Evolutionary conservation across 2,797 vertebrate genomes (phyloP).

Genomic region (Takifugu ocellatus): DNA sequence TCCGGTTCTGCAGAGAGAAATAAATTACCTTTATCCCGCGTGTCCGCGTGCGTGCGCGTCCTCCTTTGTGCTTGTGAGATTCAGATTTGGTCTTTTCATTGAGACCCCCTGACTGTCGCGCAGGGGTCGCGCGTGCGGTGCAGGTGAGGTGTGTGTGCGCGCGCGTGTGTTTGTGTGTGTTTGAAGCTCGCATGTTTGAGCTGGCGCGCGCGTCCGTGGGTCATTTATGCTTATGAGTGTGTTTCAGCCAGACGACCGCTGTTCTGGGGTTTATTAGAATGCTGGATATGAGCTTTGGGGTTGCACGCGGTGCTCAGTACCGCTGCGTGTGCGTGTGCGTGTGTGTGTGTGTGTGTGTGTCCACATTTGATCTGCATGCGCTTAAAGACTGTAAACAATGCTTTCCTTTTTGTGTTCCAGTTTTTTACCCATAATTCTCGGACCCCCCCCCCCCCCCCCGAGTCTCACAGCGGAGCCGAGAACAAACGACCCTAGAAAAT

Average conservation of each 20-base stretch:
- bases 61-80: conserved; percentile 67
- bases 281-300: conserved; percentile 70
- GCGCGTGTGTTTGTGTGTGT: conserved; percentile 22
- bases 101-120: conserved; percentile 64
- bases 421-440: background rate
- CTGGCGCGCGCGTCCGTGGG: conserved; percentile 35
- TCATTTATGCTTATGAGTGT: conserved; percentile 59
- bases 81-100: conserved; percentile 72
- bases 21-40: conserved; percentile 74
- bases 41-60: conserved; percentile 10
- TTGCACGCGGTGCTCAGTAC: conserved; percentile 49
- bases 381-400: conserved; percentile 32
- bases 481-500: too few species aligned
- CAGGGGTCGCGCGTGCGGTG: conserved; percentile 67
- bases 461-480: too few species aligned
- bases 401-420: background rate
- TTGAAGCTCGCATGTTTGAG: conserved; percentile 38
- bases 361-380: conserved; percentile 39
- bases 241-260: conserved; percentile 55
- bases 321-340: conserved; percentile 5
- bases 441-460: too few species aligned
- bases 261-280: conserved; percentile 73
- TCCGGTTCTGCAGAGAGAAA: conserved; percentile 51
- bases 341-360: conserved; percentile 20
- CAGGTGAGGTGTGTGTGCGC: conserved; percentile 46